A percentile compares a stretch with the other conserved stretches of the same genome.
Conservation (phyloP, 2,113 vertebrate genomes). For the Carollia perspicillata region DNA sequence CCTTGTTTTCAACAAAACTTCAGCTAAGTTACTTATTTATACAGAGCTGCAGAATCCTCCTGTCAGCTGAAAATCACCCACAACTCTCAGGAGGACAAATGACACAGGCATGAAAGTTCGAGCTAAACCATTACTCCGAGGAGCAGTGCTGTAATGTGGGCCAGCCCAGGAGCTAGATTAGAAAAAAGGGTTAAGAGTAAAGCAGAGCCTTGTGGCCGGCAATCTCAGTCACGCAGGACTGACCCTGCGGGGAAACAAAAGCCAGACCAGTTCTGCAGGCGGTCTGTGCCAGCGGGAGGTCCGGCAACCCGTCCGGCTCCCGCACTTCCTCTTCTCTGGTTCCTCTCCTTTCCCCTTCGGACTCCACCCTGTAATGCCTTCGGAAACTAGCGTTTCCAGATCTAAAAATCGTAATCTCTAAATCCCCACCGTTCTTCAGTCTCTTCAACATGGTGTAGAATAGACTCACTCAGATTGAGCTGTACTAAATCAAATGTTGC, state of each 20-base stretch:
- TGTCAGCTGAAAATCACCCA: background rate
- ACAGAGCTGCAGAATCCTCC: background rate
- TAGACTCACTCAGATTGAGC: background rate
- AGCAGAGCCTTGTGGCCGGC: background rate
- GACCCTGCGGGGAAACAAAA: background rate
- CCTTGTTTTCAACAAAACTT: background rate
- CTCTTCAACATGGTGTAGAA: constrained; percentile 3
- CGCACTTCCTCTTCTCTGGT: background rate
- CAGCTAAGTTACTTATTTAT: background rate
- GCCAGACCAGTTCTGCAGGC: background rate
- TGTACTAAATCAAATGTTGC: background rate
- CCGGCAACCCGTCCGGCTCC: background rate
- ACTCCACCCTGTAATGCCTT: background rate
- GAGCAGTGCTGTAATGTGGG: background rate
- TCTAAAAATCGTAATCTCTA: constrained; percentile 28
- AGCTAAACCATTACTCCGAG: background rate
- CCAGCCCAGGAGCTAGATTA: background rate
- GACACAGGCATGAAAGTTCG: background rate
- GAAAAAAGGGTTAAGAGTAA: background rate
- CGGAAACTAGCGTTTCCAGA: background rate
- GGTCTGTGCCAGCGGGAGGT: background rate
- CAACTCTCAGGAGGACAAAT: background rate
- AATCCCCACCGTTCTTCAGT: constrained; percentile 30
- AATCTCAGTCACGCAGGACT: background rate
- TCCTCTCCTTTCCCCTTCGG: background rate